Percentiles rank a stretch among this genome's conserved stretches.
phyloP scores from a whole-genome alignment of 2,113 vertebrate genomes.

The Myiozetetes cayanensis region DNA sequence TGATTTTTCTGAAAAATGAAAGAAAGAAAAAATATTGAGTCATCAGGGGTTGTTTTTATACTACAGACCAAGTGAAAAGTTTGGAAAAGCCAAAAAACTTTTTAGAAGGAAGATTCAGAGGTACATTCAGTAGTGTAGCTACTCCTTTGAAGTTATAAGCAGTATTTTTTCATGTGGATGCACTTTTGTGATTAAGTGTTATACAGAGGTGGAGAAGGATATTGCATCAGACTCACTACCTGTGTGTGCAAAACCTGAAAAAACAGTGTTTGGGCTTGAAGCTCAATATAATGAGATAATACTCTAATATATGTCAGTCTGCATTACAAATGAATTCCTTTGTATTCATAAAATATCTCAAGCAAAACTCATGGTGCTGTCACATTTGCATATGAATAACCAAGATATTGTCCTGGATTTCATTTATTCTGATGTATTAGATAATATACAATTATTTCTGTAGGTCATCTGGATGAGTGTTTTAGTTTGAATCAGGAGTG shows the following conservation, averaged over 20 bases:
- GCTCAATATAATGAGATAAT: neutral
- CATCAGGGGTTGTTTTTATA: neutral
- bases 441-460: slow-evolving; percentile 17
- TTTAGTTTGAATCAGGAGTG: neutral
- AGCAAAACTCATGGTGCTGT: neutral
- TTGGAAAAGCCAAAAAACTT: neutral
- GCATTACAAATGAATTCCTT: slow-evolving; percentile 3
- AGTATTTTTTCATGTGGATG: neutral
- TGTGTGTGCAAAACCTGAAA: neutral
- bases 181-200: neutral
- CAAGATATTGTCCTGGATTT: neutral
- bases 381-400: slow-evolving; percentile 9
- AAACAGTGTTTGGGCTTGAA: neutral
- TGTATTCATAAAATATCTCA: slow-evolving; percentile 9
- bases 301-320: neutral
- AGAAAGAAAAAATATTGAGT: neutral
- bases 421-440: slow-evolving; percentile 18
- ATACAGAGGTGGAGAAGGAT: neutral
- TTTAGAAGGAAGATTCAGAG: neutral
- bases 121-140: neutral
- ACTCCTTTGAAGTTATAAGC: neutral
- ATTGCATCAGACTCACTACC: neutral
- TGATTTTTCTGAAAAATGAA: neutral
- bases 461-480: neutral
- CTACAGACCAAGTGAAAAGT: neutral